Evolutionary conservation across 2,797 vertebrate species (phyloP).

Genomic region (Phalanger gymnotis): DNA sequence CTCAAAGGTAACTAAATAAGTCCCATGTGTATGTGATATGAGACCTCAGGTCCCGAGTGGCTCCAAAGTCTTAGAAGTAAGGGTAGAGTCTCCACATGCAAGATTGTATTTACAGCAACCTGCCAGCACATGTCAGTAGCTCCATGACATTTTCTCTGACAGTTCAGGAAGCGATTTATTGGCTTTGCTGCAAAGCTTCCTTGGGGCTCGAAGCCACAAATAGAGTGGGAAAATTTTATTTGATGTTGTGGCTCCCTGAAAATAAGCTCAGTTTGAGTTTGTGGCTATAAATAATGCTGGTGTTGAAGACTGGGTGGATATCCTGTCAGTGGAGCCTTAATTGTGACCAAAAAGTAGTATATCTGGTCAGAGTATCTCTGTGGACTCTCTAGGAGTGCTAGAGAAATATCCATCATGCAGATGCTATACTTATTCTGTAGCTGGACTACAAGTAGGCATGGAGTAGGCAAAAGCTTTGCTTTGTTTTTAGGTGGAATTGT

Average conservation of each 20-base stretch:
- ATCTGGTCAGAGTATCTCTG: constrained; percentile 13
- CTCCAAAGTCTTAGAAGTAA: constrained; percentile 43
- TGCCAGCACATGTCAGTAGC: constrained; percentile 23
- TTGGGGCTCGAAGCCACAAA: constrained; percentile 51
- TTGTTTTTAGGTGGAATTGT: constrained; percentile 21
- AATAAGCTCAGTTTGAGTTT: constrained; percentile 37
- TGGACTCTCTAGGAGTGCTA: neutral
- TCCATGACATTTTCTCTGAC: constrained; percentile 33
- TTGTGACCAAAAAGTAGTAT: constrained; percentile 29
- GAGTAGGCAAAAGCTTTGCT: constrained; percentile 5
- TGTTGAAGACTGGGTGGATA: constrained; percentile 42
- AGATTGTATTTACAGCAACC: neutral
- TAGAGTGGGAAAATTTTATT: constrained; percentile 57
- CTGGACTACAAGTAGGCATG: neutral
- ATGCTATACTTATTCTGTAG: constrained; percentile 3
- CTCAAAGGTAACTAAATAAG: neutral
- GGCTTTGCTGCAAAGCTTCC: neutral
- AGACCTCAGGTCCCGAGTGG: neutral
- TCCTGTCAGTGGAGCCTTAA: neutral
- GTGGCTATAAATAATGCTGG: constrained; percentile 7
- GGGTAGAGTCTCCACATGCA: neutral
- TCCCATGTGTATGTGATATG: constrained; percentile 12
- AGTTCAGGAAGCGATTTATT: constrained; percentile 53
- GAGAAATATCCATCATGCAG: constrained; percentile 4
- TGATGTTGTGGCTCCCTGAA: constrained; percentile 50